Evolutionary conservation across 2,888 invertebrate species (phyloP).

Genomic region (Drosophila tanythrix): DNA sequence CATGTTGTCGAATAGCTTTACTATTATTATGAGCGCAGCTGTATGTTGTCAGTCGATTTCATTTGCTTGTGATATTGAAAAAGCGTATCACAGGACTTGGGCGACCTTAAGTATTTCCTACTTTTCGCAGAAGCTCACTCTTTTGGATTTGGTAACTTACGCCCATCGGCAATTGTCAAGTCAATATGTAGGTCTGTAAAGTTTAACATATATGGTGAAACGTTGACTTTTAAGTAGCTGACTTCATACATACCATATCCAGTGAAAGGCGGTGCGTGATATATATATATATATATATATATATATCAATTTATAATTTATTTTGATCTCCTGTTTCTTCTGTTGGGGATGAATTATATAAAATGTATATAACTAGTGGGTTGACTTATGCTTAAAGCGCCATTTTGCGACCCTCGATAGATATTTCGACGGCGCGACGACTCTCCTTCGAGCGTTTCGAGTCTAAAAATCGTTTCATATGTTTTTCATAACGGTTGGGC

Average conservation of each 20-base stretch:
- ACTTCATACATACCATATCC: conserved; percentile 18
- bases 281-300: conserved; percentile 1
- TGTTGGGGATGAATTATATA: conserved; percentile 13
- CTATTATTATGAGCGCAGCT: not conserved
- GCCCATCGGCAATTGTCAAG: conserved; percentile 18
- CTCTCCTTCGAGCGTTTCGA: conserved; percentile 91
- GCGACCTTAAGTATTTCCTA: conserved; percentile 35
- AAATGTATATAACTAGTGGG: conserved; percentile 24
- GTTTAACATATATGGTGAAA: not conserved
- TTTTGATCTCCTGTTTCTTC: conserved; percentile 53
- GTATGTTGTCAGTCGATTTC: conserved; percentile 12
- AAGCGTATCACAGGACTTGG: conserved; percentile 46
- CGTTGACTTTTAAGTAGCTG: conserved; percentile 8
- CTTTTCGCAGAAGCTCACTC: conserved; percentile 36
- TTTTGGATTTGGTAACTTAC: conserved; percentile 12
- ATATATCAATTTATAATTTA: conserved; percentile 43
- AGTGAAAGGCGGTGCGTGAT: conserved; percentile 25
- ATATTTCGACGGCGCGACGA: conserved; percentile 95
- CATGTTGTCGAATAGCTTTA: not conserved
- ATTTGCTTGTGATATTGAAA: conserved; percentile 21
- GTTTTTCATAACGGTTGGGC: conserved; percentile 95
- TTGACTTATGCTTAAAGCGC: conserved; percentile 88
- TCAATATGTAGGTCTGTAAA: conserved; percentile 18
- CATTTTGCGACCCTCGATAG: conserved; percentile 98
- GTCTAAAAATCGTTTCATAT: conserved; percentile 95